phyloP scores from a whole-genome alignment of 92 coral and sea anemone species.

The Phymanthus crucifer region DNA sequence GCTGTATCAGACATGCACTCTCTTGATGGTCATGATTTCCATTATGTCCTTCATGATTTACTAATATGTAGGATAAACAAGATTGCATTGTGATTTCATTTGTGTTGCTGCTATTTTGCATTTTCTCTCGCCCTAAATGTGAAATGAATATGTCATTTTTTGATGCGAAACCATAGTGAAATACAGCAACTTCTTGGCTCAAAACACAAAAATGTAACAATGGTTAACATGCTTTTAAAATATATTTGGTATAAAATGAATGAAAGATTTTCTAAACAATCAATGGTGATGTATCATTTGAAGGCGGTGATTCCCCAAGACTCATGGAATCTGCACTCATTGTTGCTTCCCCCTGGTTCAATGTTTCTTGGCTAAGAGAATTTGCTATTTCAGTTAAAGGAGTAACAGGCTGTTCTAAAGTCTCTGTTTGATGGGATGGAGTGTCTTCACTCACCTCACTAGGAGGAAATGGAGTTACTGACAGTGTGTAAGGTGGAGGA shows the following conservation, averaged over 20 bases:
- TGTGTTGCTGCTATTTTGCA: too few relatives aligned
- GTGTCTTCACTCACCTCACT: slow-evolving; percentile 11
- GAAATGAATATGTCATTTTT: too few relatives aligned
- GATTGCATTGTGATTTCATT: too few relatives aligned
- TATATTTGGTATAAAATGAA: not conserved
- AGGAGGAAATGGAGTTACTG: not conserved
- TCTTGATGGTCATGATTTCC: too few relatives aligned
- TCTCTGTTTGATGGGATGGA: slow-evolving; percentile 5
- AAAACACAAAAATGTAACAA: too few relatives aligned
- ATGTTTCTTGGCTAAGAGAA: not conserved
- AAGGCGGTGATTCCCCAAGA: slow-evolving; percentile 33
- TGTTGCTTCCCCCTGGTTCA: not conserved
- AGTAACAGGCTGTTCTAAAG: slow-evolving; percentile 3
- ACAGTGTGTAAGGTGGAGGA: slow-evolving; percentile 24
- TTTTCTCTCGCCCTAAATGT: too few relatives aligned
- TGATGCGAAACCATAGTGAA: too few relatives aligned
- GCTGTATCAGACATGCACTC: too few relatives aligned
- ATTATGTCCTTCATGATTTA: too few relatives aligned
- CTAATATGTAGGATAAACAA: too few relatives aligned
- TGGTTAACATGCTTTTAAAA: too few relatives aligned
- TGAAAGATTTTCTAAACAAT: slow-evolving; percentile 10
- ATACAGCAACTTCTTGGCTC: too few relatives aligned
- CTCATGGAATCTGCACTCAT: slow-evolving; percentile 13
- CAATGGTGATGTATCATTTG: slow-evolving; percentile 39
- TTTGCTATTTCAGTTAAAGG: not conserved